Conservation (phyloP, 2,888 invertebrate species). For the Hydriomena furcata region DNA sequence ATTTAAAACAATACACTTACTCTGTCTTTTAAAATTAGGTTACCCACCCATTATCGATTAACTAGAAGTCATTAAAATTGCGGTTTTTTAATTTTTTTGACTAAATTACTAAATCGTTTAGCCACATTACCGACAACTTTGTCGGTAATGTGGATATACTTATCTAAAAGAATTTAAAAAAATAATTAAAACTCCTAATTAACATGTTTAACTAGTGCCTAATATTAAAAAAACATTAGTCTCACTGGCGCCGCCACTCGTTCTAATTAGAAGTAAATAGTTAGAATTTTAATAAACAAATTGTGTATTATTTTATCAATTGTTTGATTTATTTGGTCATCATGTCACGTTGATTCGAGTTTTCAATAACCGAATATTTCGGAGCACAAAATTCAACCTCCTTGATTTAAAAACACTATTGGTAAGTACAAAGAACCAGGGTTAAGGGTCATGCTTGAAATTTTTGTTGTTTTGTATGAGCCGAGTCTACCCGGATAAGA, state of each 20-base stretch:
- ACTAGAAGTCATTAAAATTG: too few species aligned
- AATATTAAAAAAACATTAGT: constrained; percentile 45
- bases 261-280: constrained; percentile 10
- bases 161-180: constrained; percentile 2
- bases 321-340: constrained; percentile 19
- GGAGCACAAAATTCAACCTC: too few species aligned
- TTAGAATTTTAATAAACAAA: constrained; percentile 18
- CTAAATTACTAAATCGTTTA: background rate
- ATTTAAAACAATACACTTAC: too few species aligned
- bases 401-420: too few species aligned
- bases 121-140: background rate
- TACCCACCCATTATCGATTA: too few species aligned
- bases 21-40: too few species aligned
- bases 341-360: constrained; percentile 13
- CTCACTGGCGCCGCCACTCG: constrained; percentile 44
- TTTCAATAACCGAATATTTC: background rate
- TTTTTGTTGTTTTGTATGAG: too few species aligned
- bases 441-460: too few species aligned
- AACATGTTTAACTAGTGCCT: constrained; percentile 9
- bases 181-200: constrained; percentile 7
- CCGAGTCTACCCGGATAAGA: too few species aligned
- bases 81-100: background rate
- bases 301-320: constrained; percentile 12
- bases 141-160: background rate
- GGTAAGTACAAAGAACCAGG: too few species aligned